phyloP scores from a whole-genome alignment of 92 coral and sea anemone species.

The Paramuricea clavata region DNA sequence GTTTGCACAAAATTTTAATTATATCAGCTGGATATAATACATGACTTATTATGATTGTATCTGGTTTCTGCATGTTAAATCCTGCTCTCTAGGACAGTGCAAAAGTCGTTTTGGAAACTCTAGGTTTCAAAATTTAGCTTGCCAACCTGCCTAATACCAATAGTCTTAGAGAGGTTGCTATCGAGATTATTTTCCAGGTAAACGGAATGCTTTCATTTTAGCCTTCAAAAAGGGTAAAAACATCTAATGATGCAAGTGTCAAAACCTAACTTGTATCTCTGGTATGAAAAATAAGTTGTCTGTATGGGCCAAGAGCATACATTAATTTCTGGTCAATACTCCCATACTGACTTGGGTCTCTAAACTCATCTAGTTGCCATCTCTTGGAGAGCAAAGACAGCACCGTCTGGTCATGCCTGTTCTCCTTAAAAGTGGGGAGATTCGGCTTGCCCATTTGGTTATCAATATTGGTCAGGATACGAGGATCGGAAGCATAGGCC shows the following conservation, averaged over 20 bases:
- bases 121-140: too few species aligned
- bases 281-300: conserved; percentile 28
- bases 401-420: conserved; percentile 47
- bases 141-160: too few species aligned
- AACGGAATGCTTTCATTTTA: too few species aligned
- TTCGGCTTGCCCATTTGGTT: conserved; percentile 22
- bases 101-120: too few species aligned
- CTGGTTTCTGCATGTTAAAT: too few species aligned
- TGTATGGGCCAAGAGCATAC: conserved; percentile 33
- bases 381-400: conserved; percentile 31
- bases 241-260: background rate
- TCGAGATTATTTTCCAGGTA: too few species aligned
- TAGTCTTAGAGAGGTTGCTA: too few species aligned
- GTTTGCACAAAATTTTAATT: too few species aligned
- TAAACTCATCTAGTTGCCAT: conserved; percentile 25
- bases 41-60: too few species aligned
- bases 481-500: conserved; percentile 40
- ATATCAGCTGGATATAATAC: too few species aligned
- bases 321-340: background rate
- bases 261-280: conserved; percentile 15
- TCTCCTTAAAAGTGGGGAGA: conserved; percentile 21
- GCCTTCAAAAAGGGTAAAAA: too few species aligned
- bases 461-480: conserved; percentile 31
- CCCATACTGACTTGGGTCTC: conserved; percentile 49
- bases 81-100: too few species aligned